Evolutionary conservation across 23 tunicate species (phyloP).

Genomic region (Trididemnum clinides): DNA sequence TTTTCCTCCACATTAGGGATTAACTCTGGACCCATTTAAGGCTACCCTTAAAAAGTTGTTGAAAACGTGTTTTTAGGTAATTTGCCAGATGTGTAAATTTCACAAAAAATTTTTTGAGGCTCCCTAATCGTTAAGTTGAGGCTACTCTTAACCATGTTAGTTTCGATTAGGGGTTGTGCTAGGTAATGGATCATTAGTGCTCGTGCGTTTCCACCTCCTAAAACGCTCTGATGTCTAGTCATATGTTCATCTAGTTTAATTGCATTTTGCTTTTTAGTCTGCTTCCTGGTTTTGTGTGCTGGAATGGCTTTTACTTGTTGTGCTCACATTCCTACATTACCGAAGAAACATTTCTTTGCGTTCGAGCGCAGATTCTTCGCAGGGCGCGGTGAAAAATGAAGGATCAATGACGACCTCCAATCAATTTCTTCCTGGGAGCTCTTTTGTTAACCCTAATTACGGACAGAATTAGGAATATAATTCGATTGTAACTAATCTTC

Average conservation of each 20-base stretch:
- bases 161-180: too few relatives aligned
- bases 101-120: too few relatives aligned
- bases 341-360: conserved; percentile 64
- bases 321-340: conserved; percentile 70
- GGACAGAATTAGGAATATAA: neutral
- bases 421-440: conserved; percentile 54
- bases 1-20: too few relatives aligned
- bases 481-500: too few relatives aligned
- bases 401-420: conserved; percentile 44
- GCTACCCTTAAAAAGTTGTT: too few relatives aligned
- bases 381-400: neutral
- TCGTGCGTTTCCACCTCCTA: too few relatives aligned
- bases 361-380: conserved; percentile 28
- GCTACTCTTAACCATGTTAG: too few relatives aligned
- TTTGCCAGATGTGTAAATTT: too few relatives aligned
- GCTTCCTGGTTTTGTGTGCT: conserved; percentile 92
- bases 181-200: too few relatives aligned
- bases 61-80: too few relatives aligned
- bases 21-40: too few relatives aligned
- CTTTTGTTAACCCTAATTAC: conserved; percentile 53
- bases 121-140: too few relatives aligned
- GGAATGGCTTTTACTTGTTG: conserved; percentile 76
- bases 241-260: neutral
- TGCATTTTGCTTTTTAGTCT: conserved; percentile 43
- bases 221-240: neutral